Conservation (phyloP, 2,797 vertebrate genomes). For the Eulemur coronatus region DNA sequence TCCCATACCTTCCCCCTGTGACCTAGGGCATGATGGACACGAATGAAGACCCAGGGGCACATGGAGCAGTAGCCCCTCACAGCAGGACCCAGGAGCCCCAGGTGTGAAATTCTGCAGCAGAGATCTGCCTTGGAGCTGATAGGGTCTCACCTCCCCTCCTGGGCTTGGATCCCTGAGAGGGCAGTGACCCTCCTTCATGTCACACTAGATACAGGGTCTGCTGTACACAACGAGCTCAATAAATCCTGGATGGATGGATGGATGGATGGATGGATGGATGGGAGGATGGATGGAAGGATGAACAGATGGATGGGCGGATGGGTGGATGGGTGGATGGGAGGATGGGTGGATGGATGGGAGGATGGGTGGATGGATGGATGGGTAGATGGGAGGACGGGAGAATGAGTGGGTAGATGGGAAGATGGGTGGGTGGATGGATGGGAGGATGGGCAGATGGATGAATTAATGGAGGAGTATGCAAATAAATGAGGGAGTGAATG, state of each 20-base stretch:
- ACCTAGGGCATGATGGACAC: background rate
- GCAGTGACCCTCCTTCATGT: background rate
- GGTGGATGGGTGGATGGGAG: background rate
- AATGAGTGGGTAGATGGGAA: too few species aligned
- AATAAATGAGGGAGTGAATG: background rate
- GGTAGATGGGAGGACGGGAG: rapidly evolving
- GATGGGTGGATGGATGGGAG: background rate
- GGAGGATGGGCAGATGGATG: background rate
- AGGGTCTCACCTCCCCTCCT: background rate
- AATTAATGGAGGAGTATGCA: background rate
- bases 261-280: rapidly evolving
- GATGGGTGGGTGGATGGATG: too few species aligned
- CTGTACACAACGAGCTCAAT: background rate
- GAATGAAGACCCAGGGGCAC: background rate
- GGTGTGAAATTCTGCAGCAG: background rate
- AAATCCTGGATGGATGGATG: background rate
- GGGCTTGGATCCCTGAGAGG: background rate
- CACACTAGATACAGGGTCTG: background rate
- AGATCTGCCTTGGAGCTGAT: background rate
- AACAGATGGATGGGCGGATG: too few species aligned
- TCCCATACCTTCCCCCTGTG: background rate
- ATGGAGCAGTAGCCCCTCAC: background rate
- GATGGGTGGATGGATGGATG: background rate
- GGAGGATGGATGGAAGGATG: background rate
- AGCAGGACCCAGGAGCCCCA: background rate